Conservation (phyloP, 2,888 invertebrate species). For the Thelaira solivaga region DNA sequence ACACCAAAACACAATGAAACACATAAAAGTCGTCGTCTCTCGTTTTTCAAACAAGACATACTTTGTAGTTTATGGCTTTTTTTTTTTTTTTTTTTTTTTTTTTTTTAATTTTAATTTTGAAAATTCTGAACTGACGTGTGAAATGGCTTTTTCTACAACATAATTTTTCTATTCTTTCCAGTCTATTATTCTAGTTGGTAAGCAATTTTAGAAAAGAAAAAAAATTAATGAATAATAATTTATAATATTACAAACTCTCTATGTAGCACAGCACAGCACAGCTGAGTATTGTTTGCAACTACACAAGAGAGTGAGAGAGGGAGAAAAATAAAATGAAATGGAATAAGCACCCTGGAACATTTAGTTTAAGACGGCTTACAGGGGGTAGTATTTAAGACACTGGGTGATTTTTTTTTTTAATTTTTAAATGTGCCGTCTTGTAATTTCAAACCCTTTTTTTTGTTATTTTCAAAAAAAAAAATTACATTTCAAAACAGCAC, state of each 20-base stretch:
- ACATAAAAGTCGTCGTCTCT: too few relatives aligned
- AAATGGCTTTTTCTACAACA: slow-evolving; percentile 53
- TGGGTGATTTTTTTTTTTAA: slow-evolving; percentile 25
- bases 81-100: too few relatives aligned
- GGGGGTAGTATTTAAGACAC: slow-evolving; percentile 47
- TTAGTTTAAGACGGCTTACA: slow-evolving; percentile 42
- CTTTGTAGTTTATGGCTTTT: slow-evolving; percentile 50
- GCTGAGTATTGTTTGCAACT: neutral
- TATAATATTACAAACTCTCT: slow-evolving; percentile 45
- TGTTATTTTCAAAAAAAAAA: neutral
- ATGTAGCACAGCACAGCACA: slow-evolving; percentile 41
- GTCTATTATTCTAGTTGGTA: slow-evolving; percentile 14
- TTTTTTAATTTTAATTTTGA: too few relatives aligned
- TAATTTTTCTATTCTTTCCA: slow-evolving; percentile 43
- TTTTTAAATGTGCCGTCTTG: slow-evolving; percentile 35
- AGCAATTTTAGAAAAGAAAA: slow-evolving; percentile 21
- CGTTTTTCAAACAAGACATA: slow-evolving; percentile 39
- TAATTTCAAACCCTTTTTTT: slow-evolving; percentile 55
- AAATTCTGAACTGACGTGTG: slow-evolving; percentile 48
- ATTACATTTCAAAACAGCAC: slow-evolving; percentile 28
- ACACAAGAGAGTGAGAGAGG: neutral
- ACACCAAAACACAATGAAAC: slow-evolving; percentile 8
- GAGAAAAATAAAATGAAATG: neutral
- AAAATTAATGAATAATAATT: slow-evolving; percentile 58
- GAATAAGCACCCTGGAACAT: slow-evolving; percentile 48